A percentile compares a stretch with the other conserved stretches of the same genome.
These are phyloP conservation scores for Macropis europaea DNA, from an alignment of 2,888 invertebrate species.

Conservation along the genomic window DNA sequence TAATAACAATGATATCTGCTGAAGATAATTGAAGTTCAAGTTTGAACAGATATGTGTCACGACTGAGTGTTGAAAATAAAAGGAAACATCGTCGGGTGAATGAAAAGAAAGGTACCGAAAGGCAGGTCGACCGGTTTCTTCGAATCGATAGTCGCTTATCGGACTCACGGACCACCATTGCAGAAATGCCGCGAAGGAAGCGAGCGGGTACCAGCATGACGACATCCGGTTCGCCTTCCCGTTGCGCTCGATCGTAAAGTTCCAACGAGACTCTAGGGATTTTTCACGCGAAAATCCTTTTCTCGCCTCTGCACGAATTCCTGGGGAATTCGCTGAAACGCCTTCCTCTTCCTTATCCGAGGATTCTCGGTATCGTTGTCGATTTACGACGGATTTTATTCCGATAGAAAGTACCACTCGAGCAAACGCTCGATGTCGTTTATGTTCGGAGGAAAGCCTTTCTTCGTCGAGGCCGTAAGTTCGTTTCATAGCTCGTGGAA, in stretches of 20 bases:
- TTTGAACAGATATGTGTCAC: too few relatives aligned
- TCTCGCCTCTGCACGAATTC: background rate
- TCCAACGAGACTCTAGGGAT: constrained; percentile 8
- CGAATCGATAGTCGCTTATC: constrained; percentile 50
- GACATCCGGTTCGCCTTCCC: constrained; percentile 39
- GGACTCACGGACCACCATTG: constrained; percentile 43
- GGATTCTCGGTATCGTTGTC: background rate
- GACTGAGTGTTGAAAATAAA: too few relatives aligned
- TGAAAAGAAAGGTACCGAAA: constrained; percentile 18
- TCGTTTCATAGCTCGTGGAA: background rate
- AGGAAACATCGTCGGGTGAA: too few relatives aligned
- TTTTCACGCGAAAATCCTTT: constrained; percentile 14
- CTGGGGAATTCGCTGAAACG: constrained; percentile 18
- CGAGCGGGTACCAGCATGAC: constrained; percentile 64
- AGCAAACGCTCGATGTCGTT: too few relatives aligned
- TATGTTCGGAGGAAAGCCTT: too few relatives aligned
- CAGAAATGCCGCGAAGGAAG: constrained; percentile 27
- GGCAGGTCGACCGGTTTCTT: constrained; percentile 43
- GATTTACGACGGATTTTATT: constrained; percentile 39
- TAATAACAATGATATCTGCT: too few relatives aligned
- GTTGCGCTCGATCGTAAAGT: constrained; percentile 40
- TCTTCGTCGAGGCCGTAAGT: too few relatives aligned
- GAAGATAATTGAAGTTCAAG: too few relatives aligned
- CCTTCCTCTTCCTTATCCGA: background rate
- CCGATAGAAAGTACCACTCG: too few relatives aligned